Conservation (phyloP, 2,797 vertebrate genomes). For the Anguilla anguilla region DNA sequence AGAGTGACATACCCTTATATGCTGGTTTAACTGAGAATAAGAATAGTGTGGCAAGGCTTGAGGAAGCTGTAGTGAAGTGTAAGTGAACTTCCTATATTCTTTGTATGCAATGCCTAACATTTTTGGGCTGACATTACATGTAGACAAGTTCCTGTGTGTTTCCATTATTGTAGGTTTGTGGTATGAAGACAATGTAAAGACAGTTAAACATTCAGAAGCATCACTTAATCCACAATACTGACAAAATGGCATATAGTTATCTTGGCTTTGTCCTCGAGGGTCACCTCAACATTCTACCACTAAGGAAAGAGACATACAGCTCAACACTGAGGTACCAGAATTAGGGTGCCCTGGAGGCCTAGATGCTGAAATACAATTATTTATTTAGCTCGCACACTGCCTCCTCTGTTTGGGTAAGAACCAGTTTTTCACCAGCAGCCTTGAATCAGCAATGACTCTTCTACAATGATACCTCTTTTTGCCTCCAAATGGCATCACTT, state of each 20-base stretch:
- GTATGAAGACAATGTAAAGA: neutral
- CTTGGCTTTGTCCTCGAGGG: neutral
- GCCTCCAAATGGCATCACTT: slow-evolving; percentile 35
- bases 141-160: neutral
- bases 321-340: neutral
- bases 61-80: neutral
- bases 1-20: neutral
- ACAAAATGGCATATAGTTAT: neutral
- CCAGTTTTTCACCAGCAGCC: slow-evolving; percentile 24
- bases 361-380: neutral
- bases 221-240: neutral
- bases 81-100: neutral
- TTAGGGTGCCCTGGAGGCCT: neutral
- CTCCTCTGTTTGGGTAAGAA: slow-evolving; percentile 46
- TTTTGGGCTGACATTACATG: neutral
- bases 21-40: neutral
- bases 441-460: neutral
- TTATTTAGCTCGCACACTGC: neutral
- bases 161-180: neutral
- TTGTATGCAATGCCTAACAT: neutral
- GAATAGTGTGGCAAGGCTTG: neutral
- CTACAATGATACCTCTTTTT: neutral
- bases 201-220: neutral
- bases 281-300: neutral
- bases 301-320: neutral